A percentile compares a stretch with the other conserved stretches of the same genome.
phyloP scores from a whole-genome alignment of 2,888 invertebrate species.

The Azorinus chamasolen region DNA sequence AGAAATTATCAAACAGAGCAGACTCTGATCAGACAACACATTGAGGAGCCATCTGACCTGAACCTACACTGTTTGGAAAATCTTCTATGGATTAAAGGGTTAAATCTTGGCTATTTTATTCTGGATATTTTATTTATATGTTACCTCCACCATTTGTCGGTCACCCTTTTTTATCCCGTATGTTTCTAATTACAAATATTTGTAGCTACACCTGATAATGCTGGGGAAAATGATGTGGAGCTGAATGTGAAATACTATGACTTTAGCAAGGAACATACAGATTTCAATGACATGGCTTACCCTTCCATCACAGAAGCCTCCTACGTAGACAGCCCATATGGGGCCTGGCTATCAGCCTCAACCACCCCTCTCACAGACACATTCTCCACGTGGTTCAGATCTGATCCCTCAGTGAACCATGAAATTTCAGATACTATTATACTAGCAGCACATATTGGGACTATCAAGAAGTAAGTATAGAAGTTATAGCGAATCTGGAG shows the following conservation, averaged over 20 bases:
- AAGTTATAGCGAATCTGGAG: too few relatives aligned
- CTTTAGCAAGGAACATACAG: slow-evolving; percentile 58
- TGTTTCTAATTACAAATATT: too few relatives aligned
- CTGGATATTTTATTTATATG: too few relatives aligned
- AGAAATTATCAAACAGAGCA: too few relatives aligned
- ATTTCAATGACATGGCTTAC: slow-evolving; percentile 57
- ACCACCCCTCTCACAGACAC: slow-evolving; percentile 70
- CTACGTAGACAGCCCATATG: slow-evolving; percentile 72
- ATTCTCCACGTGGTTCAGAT: slow-evolving; percentile 77
- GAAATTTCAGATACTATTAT: slow-evolving; percentile 49
- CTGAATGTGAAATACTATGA: slow-evolving; percentile 68
- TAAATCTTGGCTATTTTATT: too few relatives aligned
- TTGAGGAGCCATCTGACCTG: too few relatives aligned
- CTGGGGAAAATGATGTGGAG: slow-evolving; percentile 43
- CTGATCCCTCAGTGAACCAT: slow-evolving; percentile 35
- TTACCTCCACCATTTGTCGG: too few relatives aligned
- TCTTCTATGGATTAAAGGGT: too few relatives aligned
- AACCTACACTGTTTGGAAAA: too few relatives aligned
- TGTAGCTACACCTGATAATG: slow-evolving; percentile 20
- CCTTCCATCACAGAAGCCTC: slow-evolving; percentile 51
- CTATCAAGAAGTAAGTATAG: slow-evolving; percentile 49
- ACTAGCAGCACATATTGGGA: slow-evolving; percentile 46
- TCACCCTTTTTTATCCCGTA: too few relatives aligned
- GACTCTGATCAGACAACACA: too few relatives aligned
- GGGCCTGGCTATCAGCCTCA: slow-evolving; percentile 71